Evolutionary conservation across 2,113 vertebrate species (phyloP), one percentile per base, ranked within the genome.

Genomic region (Nesogale talazaci): DNA sequence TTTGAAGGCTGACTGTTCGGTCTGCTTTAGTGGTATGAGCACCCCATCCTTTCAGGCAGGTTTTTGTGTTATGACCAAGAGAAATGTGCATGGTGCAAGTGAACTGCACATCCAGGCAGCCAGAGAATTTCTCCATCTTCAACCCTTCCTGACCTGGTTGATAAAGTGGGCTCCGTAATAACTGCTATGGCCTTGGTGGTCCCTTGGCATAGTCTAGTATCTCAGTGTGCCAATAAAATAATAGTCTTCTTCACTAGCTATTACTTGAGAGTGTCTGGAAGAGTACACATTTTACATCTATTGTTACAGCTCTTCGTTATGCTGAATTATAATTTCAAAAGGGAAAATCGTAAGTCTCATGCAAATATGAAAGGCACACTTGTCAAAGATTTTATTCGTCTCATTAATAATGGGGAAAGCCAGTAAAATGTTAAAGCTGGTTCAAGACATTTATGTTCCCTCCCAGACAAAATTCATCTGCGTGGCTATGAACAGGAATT

Each of bases 101-200:
- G 76, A 42, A 72, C 2, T 34, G 59, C 23, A 23, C 42, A 27
- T 31, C 29, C 67, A 34, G 1, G 7, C 22, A 11, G 20, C 57
- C 20, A 23, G 34, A 75, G 36, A 76, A 38, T 20, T n/a, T 20
- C 29, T n/a, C 31, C 25, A 46, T 74, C 76, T 27, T 27, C 15
- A 20, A 0, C 10, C 20, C 59, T 69, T 27, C 31, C 75, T 10
- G 57, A 42, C 57, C 20, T 56, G 0, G 0, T 27, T 56, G 15
- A 0, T 36, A 34, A 57, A 34, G 10, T 56, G 7, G 57, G 36
- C 34, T 61, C 79, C 42, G 1, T 19, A 0, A 1, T 9, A 12
- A 85, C 81, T 57, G 20, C 29, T 25, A 2, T 2, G 27, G 16
- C 77, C 61, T 72, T 20, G 70, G 20, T 40, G 52, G 15, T 70